phyloP scores from a whole-genome alignment of 1,140 invertebrate species.

The Teleogryllus occipitalis region DNA sequence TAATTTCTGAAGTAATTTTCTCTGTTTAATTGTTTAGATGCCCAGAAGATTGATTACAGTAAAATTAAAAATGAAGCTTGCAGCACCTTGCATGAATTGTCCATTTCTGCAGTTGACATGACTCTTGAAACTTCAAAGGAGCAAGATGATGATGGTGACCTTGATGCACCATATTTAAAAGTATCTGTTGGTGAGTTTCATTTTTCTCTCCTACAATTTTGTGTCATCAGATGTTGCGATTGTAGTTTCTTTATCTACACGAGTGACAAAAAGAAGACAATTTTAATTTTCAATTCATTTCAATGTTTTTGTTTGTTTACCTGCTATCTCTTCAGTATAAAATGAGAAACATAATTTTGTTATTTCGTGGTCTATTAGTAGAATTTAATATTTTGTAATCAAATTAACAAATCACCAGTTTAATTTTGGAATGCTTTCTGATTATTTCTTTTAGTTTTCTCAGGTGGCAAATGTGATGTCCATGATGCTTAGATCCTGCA shows the following conservation, averaged over 20 bases:
- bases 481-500: too few relatives aligned
- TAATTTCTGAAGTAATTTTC: background rate
- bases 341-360: too few relatives aligned
- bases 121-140: constrained; percentile 43
- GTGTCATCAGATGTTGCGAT: too few relatives aligned
- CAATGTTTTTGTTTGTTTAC: too few relatives aligned
- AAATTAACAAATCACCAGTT: background rate
- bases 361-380: too few relatives aligned
- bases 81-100: constrained; percentile 39
- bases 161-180: constrained; percentile 31
- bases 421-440: background rate
- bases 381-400: background rate
- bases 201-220: background rate
- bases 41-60: constrained; percentile 10
- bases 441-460: constrained; percentile 9
- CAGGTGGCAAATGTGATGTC: too few relatives aligned
- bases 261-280: too few relatives aligned
- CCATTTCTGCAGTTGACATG: constrained; percentile 52
- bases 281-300: too few relatives aligned
- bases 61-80: constrained; percentile 52
- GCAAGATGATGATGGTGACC: background rate
- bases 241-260: too few relatives aligned
- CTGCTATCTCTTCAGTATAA: too few relatives aligned
- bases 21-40: background rate
- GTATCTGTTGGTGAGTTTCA: constrained; percentile 33